Base-by-base conservation (phyloP, 2,888 invertebrate genomes). In the Lutraria lutraria region DNA sequence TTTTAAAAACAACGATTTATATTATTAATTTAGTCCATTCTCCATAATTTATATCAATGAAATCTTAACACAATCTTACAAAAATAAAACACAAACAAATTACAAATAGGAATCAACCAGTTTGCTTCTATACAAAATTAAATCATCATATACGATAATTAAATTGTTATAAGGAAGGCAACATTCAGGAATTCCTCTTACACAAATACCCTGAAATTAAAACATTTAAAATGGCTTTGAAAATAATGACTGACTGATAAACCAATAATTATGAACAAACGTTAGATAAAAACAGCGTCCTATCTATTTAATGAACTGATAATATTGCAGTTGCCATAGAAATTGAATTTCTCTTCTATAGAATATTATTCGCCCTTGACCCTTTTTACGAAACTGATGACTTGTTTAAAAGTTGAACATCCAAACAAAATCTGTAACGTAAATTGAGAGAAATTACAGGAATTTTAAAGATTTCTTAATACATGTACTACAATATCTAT, bases 281-380 rank as follows among this genome's bases (percentile, higher is more conserved):
- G 63, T 34, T 21, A 60, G 82, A 83, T 83, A 83, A 83, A 43
- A 29, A 19, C 34, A 19, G 21, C 29, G 21, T 63, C 6, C 60
- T 60, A 83, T 83, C 82, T 60, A n/a, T 34, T 34, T 83, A 83
- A 83, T 83, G 82, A 83, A 63, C 81, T 29, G 81, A 81, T 81
- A 81, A 81, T 56, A 29, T 53, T 29, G 29, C n/a, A 34, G 82
- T 83, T 83, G 82, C 82, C 82, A 83, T 63, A 81, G 81, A 81
- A 81, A 81, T 81, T 81, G 34, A 34, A 60, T 63, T 83, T 31
- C 82, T 60, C 60, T 60, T 63, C 60, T 63, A 83, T 83, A 43
- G 31, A 12, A 29, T 83, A 4, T 21, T 83, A 16, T 31, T 21
- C 34, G 34, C 82, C 21, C 82, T 63, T 83, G 31, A 83, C 34